Conservation (phyloP, 1,140 invertebrate genomes). For the Coptotermes formosanus region DNA sequence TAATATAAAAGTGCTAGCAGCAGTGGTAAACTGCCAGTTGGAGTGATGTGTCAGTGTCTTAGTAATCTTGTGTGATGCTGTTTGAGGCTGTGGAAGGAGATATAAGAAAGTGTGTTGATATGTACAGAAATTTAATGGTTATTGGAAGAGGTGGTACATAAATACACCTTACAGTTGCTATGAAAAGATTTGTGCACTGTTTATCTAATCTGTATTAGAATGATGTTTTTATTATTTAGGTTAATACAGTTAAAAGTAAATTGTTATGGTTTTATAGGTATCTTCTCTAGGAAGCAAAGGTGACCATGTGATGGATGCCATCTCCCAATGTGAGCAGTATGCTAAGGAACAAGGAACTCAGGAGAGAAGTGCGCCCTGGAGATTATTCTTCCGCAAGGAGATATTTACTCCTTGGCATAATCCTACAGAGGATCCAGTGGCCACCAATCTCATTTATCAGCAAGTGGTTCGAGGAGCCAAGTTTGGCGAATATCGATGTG, state of each 20-base stretch:
- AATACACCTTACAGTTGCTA: too few relatives aligned
- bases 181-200: too few relatives aligned
- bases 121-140: too few relatives aligned
- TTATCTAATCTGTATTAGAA: too few relatives aligned
- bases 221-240: not conserved
- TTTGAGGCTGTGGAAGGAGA: too few relatives aligned
- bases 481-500: conserved; percentile 86
- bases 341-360: conserved; percentile 84
- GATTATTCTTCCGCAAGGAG: conserved; percentile 81
- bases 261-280: conserved; percentile 47
- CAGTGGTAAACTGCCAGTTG: too few relatives aligned
- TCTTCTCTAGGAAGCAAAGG: conserved; percentile 67
- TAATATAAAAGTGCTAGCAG: too few relatives aligned
- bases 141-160: too few relatives aligned
- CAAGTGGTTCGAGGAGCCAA: conserved; percentile 76
- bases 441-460: conserved; percentile 86
- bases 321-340: conserved; percentile 94
- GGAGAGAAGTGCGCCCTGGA: conserved; percentile 72
- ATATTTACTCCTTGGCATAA: conserved; percentile 94
- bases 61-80: too few relatives aligned
- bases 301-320: conserved; percentile 93
- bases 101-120: too few relatives aligned
- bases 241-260: not conserved
- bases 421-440: conserved; percentile 70
- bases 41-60: too few relatives aligned